Evolutionary conservation across 2,888 invertebrate genomes (phyloP).

Genomic region (Taenaris catops): DNA sequence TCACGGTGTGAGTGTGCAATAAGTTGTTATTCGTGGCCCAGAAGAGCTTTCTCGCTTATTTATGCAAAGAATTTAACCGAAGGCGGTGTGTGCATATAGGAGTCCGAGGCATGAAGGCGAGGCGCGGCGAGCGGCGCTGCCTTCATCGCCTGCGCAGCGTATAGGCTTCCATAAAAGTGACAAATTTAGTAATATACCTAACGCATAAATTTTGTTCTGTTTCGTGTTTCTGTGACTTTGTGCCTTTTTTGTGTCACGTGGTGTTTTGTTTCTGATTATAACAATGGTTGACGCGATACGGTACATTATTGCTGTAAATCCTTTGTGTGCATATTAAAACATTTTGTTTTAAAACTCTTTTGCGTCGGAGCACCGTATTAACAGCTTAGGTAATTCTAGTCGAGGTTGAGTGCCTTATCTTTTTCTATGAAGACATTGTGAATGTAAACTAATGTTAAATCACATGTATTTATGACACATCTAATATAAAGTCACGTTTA

Average conservation of each 20-base stretch:
- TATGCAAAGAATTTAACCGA: conserved; percentile 75
- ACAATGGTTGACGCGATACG: conserved; percentile 28
- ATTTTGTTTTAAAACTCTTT: conserved; percentile 39
- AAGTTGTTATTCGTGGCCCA: conserved; percentile 39
- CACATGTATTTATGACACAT: conserved; percentile 11
- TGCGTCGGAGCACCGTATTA: conserved; percentile 43
- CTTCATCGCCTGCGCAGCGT: conserved; percentile 69
- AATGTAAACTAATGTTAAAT: conserved; percentile 21
- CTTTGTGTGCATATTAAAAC: conserved; percentile 55
- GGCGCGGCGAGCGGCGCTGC: conserved; percentile 58
- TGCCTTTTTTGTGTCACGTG: conserved; percentile 48
- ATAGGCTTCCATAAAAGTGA: conserved; percentile 43
- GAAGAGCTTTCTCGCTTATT: conserved; percentile 70
- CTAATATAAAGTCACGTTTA: conserved; percentile 24
- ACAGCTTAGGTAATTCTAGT: conserved; percentile 44
- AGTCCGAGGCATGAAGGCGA: conserved; percentile 60
- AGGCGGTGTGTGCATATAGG: conserved; percentile 68
- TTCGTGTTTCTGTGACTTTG: conserved; percentile 53
- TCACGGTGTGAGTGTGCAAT: conserved; percentile 54
- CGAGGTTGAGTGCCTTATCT: conserved; percentile 51
- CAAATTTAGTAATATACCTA: conserved; percentile 56
- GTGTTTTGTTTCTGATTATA: conserved; percentile 36
- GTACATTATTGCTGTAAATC: conserved; percentile 44
- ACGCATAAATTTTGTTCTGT: conserved; percentile 34
- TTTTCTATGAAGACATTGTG: conserved; percentile 27